phyloP scores from a whole-genome alignment of 2,113 vertebrate genomes.

The Ictalurus furcatus region DNA sequence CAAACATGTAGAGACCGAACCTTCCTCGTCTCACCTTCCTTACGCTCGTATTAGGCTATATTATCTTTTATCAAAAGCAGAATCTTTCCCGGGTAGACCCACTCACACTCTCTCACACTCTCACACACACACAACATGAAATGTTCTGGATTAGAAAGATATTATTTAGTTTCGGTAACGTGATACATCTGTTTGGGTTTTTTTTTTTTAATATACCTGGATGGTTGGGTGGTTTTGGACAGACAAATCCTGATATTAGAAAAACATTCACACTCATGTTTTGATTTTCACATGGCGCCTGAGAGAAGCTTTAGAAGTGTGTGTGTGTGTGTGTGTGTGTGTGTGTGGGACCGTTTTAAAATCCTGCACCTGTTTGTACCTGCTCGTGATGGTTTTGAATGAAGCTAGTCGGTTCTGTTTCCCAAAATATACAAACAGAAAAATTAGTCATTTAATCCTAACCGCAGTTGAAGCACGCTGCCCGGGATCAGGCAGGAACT shows the following conservation, averaged over 20 bases:
- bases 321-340: background rate
- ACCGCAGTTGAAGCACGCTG: background rate
- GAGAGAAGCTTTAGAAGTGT: background rate
- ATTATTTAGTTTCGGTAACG: background rate
- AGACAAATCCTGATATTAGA: background rate
- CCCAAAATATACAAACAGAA: background rate
- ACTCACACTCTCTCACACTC: background rate
- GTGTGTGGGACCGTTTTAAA: background rate
- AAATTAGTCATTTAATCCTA: background rate
- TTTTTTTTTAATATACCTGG: background rate
- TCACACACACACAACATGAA: background rate
- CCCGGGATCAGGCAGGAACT: background rate
- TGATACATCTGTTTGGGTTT: background rate
- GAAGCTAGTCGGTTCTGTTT: background rate
- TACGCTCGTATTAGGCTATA: background rate
- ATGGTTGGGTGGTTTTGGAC: background rate
- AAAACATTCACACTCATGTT: background rate
- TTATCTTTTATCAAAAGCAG: background rate
- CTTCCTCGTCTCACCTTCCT: background rate
- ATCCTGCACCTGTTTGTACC: slow-evolving; percentile 8
- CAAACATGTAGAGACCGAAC: slow-evolving; percentile 17
- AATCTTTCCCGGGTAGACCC: background rate
- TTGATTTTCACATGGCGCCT: background rate
- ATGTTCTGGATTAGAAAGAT: slow-evolving; percentile 5
- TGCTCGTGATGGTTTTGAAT: background rate